phyloP scores from a whole-genome alignment of 2,888 invertebrate species.

The Cistogaster globosa region DNA sequence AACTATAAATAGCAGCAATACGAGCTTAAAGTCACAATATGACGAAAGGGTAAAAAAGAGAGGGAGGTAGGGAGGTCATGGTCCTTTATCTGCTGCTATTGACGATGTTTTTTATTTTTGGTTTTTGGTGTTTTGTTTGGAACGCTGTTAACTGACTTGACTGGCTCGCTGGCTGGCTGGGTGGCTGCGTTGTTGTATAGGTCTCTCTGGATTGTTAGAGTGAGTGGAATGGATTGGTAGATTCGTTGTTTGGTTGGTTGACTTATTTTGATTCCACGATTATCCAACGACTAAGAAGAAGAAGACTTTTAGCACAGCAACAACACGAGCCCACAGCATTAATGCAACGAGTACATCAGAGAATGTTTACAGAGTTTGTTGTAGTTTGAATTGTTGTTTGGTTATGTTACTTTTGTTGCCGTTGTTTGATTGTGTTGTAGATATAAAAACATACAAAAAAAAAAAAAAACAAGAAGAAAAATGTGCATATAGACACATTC shows the following conservation, averaged over 20 bases:
- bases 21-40: neutral
- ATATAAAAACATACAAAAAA: too few species aligned
- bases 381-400: slow-evolving; percentile 26
- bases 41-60: neutral
- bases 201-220: slow-evolving; percentile 19
- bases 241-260: slow-evolving; percentile 16
- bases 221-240: slow-evolving; percentile 29
- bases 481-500: slow-evolving; percentile 8
- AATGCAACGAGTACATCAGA: slow-evolving; percentile 4
- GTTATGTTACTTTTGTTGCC: slow-evolving; percentile 48
- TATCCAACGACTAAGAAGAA: slow-evolving; percentile 46
- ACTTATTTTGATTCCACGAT: slow-evolving; percentile 12
- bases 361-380: slow-evolving; percentile 22
- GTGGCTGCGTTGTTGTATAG: neutral
- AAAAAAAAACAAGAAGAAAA: neutral
- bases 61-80: neutral
- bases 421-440: slow-evolving; percentile 61
- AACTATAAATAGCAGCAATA: slow-evolving; percentile 31
- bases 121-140: too few species aligned
- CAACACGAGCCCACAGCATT: slow-evolving; percentile 15
- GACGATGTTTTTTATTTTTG: neutral
- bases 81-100: slow-evolving; percentile 23
- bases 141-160: neutral
- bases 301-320: slow-evolving; percentile 9
- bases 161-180: neutral